Evolutionary conservation across 2,113 vertebrate species (phyloP).

Genomic region (Chauna torquata): DNA sequence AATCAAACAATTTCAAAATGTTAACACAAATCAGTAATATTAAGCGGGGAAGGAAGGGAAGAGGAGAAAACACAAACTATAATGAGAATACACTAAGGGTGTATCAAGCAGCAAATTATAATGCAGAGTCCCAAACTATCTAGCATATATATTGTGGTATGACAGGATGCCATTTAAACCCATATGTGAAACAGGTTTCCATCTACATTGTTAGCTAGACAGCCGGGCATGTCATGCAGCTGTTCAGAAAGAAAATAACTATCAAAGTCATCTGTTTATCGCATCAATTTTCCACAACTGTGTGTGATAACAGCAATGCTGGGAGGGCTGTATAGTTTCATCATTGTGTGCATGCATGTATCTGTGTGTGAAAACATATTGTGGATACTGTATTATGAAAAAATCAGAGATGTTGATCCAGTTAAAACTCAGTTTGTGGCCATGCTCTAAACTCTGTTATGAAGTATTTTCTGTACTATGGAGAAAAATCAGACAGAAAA

Average conservation of each 20-base stretch:
- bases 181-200: neutral
- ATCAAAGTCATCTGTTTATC: neutral
- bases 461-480: neutral
- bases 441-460: neutral
- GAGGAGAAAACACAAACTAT: neutral
- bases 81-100: neutral
- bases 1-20: neutral
- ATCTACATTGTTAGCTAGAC: neutral
- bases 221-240: neutral
- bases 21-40: neutral
- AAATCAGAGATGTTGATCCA: neutral
- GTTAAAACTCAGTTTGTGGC: neutral
- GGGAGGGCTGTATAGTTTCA: neutral
- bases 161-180: neutral
- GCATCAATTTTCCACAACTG: neutral
- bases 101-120: neutral
- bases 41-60: neutral
- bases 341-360: too few species aligned
- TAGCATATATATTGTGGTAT: neutral
- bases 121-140: neutral
- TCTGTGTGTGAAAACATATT: too few species aligned
- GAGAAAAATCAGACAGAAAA: neutral
- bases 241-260: neutral
- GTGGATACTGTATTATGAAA: neutral
- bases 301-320: accelerated